A percentile compares a stretch with the other conserved stretches of the same genome.
Conservation (phyloP, 1,140 invertebrate species). For the Stegodyphus mimosarum region DNA sequence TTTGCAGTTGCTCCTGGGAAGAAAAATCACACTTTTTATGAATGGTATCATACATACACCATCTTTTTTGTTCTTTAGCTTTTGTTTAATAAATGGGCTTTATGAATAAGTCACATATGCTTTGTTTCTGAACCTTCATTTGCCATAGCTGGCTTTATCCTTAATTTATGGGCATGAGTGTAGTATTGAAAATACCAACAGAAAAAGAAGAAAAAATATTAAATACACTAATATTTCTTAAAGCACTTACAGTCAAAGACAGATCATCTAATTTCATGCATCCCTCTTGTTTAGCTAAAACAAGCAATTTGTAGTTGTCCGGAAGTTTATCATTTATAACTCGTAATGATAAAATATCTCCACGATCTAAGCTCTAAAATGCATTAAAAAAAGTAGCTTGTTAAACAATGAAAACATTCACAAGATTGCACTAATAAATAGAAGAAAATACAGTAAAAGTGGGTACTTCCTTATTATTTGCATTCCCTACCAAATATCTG, state of each 20-base stretch:
- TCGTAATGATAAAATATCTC: background rate
- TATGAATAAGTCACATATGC: too few relatives aligned
- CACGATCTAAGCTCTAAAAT: background rate
- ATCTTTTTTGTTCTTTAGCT: too few relatives aligned
- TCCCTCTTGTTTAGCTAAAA: background rate
- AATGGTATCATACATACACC: too few relatives aligned
- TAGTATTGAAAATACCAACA: background rate
- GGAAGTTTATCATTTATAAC: conserved; percentile 2
- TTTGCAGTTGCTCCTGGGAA: too few relatives aligned
- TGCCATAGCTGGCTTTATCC: too few relatives aligned
- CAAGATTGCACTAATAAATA: background rate
- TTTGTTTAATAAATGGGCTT: too few relatives aligned
- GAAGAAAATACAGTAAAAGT: background rate
- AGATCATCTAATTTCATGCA: conserved; percentile 23
- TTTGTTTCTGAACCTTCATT: too few relatives aligned
- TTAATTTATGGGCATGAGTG: too few relatives aligned
- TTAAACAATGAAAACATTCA: too few relatives aligned
- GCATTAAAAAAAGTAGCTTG: background rate
- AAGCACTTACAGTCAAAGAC: conserved; percentile 8
- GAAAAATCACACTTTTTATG: too few relatives aligned
- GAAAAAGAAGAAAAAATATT: background rate
- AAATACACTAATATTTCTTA: background rate
- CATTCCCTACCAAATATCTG: too few relatives aligned
- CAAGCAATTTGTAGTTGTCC: background rate
- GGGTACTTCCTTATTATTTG: too few relatives aligned